Conservation (phyloP, 2,113 vertebrate genomes). For the Probosciger aterrimus region DNA sequence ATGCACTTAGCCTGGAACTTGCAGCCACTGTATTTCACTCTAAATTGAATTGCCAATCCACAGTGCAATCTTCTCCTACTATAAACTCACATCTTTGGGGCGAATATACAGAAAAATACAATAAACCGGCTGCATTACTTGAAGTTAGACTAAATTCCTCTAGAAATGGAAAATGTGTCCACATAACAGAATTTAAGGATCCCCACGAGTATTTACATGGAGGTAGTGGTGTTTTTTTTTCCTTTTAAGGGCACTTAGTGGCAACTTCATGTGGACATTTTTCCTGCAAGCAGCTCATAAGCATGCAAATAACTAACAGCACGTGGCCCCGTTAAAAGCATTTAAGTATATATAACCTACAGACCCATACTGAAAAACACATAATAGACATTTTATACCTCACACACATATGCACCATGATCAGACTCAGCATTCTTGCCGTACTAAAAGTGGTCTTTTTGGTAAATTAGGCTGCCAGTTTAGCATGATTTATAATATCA, state of each 20-base stretch:
- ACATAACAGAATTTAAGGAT: not conserved
- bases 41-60: conserved; percentile 57
- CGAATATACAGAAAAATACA: conserved; percentile 2
- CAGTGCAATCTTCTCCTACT: conserved; percentile 6
- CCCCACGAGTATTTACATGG: not conserved
- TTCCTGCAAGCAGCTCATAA: not conserved
- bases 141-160: not conserved
- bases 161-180: not conserved
- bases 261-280: not conserved
- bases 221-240: fast-evolving
- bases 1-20: conserved; percentile 45
- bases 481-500: not conserved
- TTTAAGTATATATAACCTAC: not conserved
- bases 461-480: not conserved
- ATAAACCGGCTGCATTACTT: not conserved
- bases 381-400: not conserved
- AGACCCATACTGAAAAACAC: not conserved
- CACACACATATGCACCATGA: not conserved
- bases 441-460: not conserved
- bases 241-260: not conserved
- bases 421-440: not conserved
- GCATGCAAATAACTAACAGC: not conserved
- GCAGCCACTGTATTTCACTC: conserved; percentile 41
- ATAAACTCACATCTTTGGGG: conserved; percentile 3
- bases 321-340: not conserved